These are phyloP conservation scores for Alca torda DNA, from an alignment of 2,797 vertebrate genomes.

Conservation along the genomic window DNA sequence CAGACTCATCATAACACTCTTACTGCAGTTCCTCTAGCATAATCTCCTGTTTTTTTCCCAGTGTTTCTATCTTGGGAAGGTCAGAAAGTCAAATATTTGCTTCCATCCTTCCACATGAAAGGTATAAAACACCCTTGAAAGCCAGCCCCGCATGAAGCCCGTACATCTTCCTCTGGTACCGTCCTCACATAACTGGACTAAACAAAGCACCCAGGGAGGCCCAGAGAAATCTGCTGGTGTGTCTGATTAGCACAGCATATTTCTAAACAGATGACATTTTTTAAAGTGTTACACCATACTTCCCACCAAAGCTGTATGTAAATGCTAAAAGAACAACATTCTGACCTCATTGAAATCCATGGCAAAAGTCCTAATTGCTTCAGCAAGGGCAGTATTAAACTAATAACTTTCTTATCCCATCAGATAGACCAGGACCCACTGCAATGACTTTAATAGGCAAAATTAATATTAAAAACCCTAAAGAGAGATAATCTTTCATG, in stretches of 20 bases:
- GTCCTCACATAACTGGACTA: neutral
- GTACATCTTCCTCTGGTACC: neutral
- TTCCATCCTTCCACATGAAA: neutral
- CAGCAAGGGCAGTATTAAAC: neutral
- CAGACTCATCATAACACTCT: neutral
- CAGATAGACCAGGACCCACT: neutral
- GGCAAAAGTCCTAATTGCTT: neutral
- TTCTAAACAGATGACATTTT: neutral
- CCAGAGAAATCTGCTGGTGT: neutral
- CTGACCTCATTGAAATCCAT: neutral
- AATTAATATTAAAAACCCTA: neutral
- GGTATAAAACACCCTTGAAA: neutral
- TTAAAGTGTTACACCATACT: neutral
- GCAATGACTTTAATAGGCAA: neutral
- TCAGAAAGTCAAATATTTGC: neutral
- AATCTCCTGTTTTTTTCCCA: neutral
- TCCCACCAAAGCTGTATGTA: neutral
- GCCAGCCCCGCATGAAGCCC: neutral
- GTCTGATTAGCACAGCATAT: neutral
- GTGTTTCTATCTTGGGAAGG: neutral
- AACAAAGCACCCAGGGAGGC: neutral
- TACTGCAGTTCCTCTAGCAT: neutral
- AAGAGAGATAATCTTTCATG: neutral
- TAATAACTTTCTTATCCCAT: neutral
- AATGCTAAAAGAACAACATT: neutral